phyloP scores from a whole-genome alignment of 2,113 vertebrate genomes.

The Cinclus mexicanus region DNA sequence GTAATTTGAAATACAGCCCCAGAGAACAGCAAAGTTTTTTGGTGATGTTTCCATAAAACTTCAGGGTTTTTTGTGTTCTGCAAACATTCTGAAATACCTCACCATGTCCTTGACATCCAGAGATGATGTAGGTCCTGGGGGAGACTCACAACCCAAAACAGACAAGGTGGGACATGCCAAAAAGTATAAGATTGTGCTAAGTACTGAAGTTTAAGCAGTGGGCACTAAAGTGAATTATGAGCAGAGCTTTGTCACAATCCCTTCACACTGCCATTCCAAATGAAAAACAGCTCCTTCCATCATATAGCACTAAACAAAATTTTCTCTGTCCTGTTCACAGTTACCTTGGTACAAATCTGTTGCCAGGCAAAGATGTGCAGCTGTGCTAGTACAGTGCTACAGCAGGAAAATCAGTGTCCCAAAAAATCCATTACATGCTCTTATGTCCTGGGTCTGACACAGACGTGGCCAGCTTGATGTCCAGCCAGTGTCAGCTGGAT shows the following conservation, averaged over 20 bases:
- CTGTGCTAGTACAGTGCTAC: background rate
- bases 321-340: background rate
- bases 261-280: background rate
- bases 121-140: background rate
- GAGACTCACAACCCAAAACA: background rate
- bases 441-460: background rate
- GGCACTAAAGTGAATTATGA: background rate
- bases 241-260: background rate
- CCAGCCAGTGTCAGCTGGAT: background rate
- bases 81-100: background rate
- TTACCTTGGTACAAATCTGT: background rate
- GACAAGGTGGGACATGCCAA: background rate
- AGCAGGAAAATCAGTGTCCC: background rate
- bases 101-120: background rate
- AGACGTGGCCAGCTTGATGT: background rate
- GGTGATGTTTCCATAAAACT: background rate
- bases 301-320: background rate
- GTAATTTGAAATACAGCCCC: background rate
- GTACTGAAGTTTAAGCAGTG: background rate
- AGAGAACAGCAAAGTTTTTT: background rate
- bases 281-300: background rate
- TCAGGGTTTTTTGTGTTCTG: background rate
- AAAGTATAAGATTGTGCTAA: background rate
- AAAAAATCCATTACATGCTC: background rate
- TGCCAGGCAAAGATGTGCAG: background rate